Evolutionary conservation across 2,797 vertebrate genomes (phyloP).

Genomic region (Oryzias sinensis): DNA sequence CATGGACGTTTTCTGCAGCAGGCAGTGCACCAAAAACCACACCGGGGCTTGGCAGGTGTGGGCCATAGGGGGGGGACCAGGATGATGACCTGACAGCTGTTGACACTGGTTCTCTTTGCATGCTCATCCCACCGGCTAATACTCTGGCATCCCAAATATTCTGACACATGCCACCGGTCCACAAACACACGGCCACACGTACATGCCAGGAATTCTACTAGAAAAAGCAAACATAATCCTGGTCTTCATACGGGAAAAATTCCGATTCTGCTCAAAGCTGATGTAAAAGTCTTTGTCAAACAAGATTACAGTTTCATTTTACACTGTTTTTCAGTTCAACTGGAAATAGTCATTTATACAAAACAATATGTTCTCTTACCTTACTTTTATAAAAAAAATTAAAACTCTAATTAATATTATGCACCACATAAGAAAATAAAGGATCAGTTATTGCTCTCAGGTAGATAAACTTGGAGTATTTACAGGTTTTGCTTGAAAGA

Average conservation of each 20-base stretch:
- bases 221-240: conserved; percentile 74
- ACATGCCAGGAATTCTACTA: conserved; percentile 68
- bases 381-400: no score
- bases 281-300: conserved; percentile 37
- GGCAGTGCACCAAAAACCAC: conserved; percentile 4
- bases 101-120: conserved; percentile 71
- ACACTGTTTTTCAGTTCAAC: neutral
- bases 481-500: no score
- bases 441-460: no score
- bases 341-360: no score
- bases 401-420: no score
- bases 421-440: no score
- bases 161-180: conserved; percentile 70
- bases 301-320: neutral
- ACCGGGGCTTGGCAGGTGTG: conserved; percentile 57
- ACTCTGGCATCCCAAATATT: conserved; percentile 80
- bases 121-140: conserved; percentile 74
- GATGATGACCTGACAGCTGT: conserved; percentile 66
- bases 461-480: no score
- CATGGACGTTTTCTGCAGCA: conserved; percentile 48
- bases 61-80: conserved; percentile 49
- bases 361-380: no score
- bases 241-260: conserved; percentile 52
- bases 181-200: conserved; percentile 50
- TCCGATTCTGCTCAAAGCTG: conserved; percentile 1